Conservation (phyloP, 2,888 invertebrate species). For the Cancer borealis region DNA sequence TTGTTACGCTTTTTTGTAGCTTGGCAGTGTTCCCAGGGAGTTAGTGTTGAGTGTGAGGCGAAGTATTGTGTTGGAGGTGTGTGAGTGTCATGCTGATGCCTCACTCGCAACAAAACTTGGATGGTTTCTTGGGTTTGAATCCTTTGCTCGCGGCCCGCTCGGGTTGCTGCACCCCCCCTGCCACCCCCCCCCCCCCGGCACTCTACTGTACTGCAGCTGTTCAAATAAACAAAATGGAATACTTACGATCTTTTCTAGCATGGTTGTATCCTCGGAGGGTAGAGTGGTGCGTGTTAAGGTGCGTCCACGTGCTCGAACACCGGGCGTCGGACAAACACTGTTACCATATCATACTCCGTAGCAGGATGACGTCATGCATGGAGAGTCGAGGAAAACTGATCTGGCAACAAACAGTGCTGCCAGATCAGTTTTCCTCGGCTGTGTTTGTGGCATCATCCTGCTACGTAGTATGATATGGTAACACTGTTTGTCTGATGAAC, state of each 20-base stretch:
- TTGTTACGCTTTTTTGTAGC: not conserved
- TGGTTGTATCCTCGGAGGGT: not conserved
- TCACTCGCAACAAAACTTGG: not conserved
- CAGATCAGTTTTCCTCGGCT: too few species aligned
- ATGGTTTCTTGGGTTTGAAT: not conserved
- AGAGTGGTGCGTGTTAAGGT: not conserved
- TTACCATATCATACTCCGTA: too few species aligned
- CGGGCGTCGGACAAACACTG: too few species aligned
- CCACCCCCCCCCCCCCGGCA: not conserved
- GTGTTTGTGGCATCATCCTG: too few species aligned
- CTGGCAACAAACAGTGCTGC: too few species aligned
- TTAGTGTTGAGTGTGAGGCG: not conserved
- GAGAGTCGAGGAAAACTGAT: too few species aligned
- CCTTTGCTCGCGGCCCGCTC: not conserved
- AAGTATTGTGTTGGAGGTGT: not conserved
- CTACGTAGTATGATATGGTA: too few species aligned
- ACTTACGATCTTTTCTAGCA: not conserved
- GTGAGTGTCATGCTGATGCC: not conserved
- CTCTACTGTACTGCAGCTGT: constrained; percentile 20
- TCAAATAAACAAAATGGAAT: not conserved
- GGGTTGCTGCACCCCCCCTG: not conserved
- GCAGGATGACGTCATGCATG: too few species aligned
- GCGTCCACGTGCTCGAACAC: too few species aligned
- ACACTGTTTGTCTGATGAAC: too few species aligned
- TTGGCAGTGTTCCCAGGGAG: not conserved